Evolutionary conservation across 1,140 invertebrate genomes (phyloP), one percentile per base, ranked within the genome.

Genomic region (Scaptomyza pallida): DNA sequence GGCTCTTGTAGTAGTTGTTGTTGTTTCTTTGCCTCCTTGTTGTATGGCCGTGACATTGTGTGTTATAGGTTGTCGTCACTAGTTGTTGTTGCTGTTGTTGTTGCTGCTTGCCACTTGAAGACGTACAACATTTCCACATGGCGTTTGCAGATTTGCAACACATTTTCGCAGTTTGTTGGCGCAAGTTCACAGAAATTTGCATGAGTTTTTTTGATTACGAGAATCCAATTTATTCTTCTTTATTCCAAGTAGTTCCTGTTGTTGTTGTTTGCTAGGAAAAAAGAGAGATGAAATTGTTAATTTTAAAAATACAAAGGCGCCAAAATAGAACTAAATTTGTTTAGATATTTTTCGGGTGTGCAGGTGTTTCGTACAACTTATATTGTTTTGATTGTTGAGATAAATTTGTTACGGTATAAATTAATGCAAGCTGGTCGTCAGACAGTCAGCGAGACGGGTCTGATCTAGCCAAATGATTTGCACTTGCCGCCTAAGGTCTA

Each of bases 141-240:
- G 76, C 70, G 54, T 71, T 77, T 40, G n/a, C n/a, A n/a, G 81
- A 73, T 86, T 85, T 79, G 81, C 81, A 86, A 77, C 82, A 86
- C 81, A 85, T 85, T 85, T 85, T 85, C 77, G 68, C 75, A 75
- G 62, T 57, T 82, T 57, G 61, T 62, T 65, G 72, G 60, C 68
- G 54, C 54, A 56, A 62, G 65, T 80, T 74, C 76, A 73, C 73
- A 63, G 77, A 86, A 85, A 86, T 86, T 71, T 81, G 68, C 79
- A 80, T 73, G 55, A 73, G 67, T 80, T 76, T 48, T 80, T 76
- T 48, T 52, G n/a, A 65, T 67, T 48, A 64, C 51, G 50, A 57
- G 15, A 70, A 41, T 64, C 41, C 4, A 8, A 17, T 13, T 35
- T 30, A 5, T 67, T 63, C 26, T 47, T 67, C n/a, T 70, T 33